Evolutionary conservation across 2,113 vertebrate species (phyloP).

Genomic region (Hylia prasina): DNA sequence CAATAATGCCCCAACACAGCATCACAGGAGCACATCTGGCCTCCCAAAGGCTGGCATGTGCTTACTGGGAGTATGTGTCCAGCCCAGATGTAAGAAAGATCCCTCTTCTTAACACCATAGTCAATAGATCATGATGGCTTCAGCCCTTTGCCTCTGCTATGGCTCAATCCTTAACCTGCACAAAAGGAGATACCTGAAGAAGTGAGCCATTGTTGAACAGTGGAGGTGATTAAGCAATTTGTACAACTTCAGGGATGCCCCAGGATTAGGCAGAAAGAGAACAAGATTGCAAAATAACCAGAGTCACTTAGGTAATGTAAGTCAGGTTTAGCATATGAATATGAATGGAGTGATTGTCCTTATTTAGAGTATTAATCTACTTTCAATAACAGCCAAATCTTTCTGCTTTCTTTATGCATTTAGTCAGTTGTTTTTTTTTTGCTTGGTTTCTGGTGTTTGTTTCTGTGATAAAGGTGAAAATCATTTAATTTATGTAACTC

Average conservation of each 20-base stretch:
- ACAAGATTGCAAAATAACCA: not conserved
- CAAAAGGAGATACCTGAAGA: not conserved
- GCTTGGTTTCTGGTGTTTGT: not conserved
- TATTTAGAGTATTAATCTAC: not conserved
- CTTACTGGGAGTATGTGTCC: rapidly evolving
- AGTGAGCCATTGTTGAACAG: not conserved
- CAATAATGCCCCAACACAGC: rapidly evolving
- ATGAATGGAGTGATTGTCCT: not conserved
- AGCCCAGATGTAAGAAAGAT: not conserved
- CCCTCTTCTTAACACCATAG: not conserved
- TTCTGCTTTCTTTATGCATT: not conserved
- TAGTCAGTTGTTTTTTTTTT: not conserved
- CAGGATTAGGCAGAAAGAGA: not conserved
- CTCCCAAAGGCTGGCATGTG: not conserved
- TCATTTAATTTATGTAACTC: not conserved
- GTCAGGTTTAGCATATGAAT: not conserved
- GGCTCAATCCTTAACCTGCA: not conserved
- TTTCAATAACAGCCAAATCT: not conserved
- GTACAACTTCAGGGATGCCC: not conserved
- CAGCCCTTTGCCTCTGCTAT: not conserved
- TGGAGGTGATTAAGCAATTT: not conserved
- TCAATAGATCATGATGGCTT: not conserved
- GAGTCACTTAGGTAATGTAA: not conserved
- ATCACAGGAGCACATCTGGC: not conserved
- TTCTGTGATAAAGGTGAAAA: not conserved